Conservation (phyloP, 64 coral and sea anemone genomes). For the Dendronephthya gigantea region DNA sequence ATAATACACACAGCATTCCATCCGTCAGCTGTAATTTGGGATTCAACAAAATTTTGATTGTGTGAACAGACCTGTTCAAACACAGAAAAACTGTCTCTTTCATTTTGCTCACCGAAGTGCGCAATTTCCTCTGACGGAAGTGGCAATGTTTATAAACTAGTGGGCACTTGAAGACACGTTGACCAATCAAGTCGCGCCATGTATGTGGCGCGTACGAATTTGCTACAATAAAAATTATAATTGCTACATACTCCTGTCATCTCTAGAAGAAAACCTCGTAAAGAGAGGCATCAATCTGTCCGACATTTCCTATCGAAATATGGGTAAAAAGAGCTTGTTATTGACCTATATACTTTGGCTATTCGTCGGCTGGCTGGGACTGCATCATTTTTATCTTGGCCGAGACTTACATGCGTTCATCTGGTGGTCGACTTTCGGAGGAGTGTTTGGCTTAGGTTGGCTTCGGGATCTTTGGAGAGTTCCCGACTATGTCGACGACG, state of each 20-base stretch:
- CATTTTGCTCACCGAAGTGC: too few species aligned
- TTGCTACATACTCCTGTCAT: not conserved
- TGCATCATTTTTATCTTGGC: conserved; percentile 90
- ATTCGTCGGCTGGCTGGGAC: conserved; percentile 73
- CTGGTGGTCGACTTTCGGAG: conserved; percentile 95
- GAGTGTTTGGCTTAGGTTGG: conserved; percentile 87
- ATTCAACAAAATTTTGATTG: too few species aligned
- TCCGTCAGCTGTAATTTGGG: too few species aligned
- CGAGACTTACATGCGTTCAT: conserved; percentile 91
- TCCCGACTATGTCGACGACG: conserved; percentile 94
- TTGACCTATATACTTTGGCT: conserved; percentile 84
- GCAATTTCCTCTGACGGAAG: not conserved
- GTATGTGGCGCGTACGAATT: not conserved
- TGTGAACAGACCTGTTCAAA: too few species aligned
- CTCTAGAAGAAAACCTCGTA: not conserved
- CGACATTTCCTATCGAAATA: not conserved
- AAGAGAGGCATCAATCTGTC: not conserved
- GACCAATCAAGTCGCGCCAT: conserved; percentile 4
- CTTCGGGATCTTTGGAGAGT: conserved; percentile 90
- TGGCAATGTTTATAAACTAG: not conserved
- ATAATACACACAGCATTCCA: too few species aligned
- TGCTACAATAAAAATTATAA: too few species aligned
- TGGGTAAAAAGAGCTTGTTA: conserved; percentile 64
- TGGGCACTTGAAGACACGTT: not conserved
- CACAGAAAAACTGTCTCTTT: too few species aligned